Evolutionary conservation across 2,888 invertebrate genomes (phyloP), one percentile per base, ranked within the genome.

Genomic region (Pelosia muscerda): DNA sequence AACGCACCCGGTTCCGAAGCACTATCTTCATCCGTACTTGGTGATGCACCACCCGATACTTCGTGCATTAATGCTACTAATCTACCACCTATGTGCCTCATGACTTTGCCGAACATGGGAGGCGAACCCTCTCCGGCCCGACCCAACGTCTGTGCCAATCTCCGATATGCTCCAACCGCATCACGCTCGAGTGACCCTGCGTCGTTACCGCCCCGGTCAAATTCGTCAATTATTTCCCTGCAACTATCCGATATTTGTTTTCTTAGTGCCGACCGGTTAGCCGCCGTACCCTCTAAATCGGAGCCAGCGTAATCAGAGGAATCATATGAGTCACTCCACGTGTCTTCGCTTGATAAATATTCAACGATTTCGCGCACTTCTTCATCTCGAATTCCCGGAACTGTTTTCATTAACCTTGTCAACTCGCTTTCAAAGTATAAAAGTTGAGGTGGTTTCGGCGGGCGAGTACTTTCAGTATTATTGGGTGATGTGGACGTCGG

Each of bases 241-340:
- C 98, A 98, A 85, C 98, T 98, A 73, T 97, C 97, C 0, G 98
- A 98, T 83, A 98, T 98, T 90, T 98, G 97, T 82, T 97, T 97
- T 83, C 97, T 97, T 15, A 98, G 88, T 0, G 96, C 97, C 0
- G 97, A 96, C 84, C 97, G 96, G 62, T 96, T 95, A 4, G 95
- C 95, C 0, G 95, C 92, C 10, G 95, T 95, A 9, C 97, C 96
- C 84, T 98, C 98, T 65, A 98, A 92, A 88, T 98, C 98, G 0
- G 98, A 98, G 75, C 98, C 98, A 2, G 98, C 98, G 84, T 98
- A 98, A 88, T 98, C 98, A 0, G 98, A 98, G 4, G 98, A 98
- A 88, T 98, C 98, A 85, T 98, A 98, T 0, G 98, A 98, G 89
- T 98, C 98, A 76, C 98, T 98, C 98, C 98, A 98, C 5, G 98